Evolutionary conservation across 30 jellyfish, hydroid and myxozoan species (phyloP).

Genomic region (Chironex yamaguchii): DNA sequence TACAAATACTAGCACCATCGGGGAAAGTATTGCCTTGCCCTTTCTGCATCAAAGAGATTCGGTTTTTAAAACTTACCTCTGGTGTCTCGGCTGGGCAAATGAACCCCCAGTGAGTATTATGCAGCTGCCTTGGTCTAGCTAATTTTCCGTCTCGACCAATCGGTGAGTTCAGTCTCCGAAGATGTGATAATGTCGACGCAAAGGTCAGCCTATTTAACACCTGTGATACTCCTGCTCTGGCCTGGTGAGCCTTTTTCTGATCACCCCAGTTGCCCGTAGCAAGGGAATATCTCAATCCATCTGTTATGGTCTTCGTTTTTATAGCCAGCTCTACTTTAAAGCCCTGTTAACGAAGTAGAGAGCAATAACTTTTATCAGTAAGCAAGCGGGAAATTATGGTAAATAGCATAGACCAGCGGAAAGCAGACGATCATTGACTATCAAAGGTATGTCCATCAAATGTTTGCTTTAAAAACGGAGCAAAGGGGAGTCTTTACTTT

Average conservation of each 20-base stretch:
- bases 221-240: constrained; percentile 99
- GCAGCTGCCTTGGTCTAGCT: constrained; percentile 99
- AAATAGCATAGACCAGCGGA: too few relatives aligned
- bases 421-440: too few relatives aligned
- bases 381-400: too few relatives aligned
- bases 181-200: constrained; percentile 99
- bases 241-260: constrained; percentile 98
- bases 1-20: not conserved
- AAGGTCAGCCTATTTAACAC: constrained; percentile 97
- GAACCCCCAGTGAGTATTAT: constrained; percentile 99
- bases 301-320: constrained; percentile 94
- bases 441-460: too few relatives aligned
- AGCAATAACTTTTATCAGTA: too few relatives aligned
- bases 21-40: not conserved
- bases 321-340: constrained; percentile 93
- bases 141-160: constrained; percentile 99
- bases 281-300: constrained; percentile 96
- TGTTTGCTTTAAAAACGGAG: too few relatives aligned
- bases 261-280: constrained; percentile 99
- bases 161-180: constrained; percentile 98
- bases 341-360: constrained; percentile 67
- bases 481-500: too few relatives aligned
- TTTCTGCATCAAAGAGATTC: too few relatives aligned
- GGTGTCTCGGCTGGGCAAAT: constrained; percentile 99
- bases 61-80: constrained; percentile 82